These are phyloP conservation scores for Acleris holmiana DNA, from an alignment of 2,888 invertebrate species.

Conservation along the genomic window DNA sequence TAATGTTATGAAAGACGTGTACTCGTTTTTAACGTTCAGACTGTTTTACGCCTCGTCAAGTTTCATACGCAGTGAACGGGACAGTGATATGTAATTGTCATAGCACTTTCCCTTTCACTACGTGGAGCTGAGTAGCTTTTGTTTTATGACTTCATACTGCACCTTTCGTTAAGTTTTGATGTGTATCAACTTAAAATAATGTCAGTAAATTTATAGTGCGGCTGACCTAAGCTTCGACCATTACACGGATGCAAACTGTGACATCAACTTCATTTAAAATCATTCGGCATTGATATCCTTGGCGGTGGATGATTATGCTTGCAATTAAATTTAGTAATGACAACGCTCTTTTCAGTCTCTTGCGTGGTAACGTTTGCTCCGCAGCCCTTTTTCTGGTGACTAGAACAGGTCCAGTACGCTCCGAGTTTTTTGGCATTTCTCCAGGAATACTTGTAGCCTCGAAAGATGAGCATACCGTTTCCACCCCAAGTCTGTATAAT, in stretches of 20 bases:
- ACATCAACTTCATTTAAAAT: background rate
- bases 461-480: constrained; percentile 58
- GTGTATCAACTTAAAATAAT: too few species aligned
- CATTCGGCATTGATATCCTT: constrained; percentile 8
- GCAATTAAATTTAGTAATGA: constrained; percentile 49
- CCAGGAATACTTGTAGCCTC: constrained; percentile 65
- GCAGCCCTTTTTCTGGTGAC: constrained; percentile 69
- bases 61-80: too few species aligned
- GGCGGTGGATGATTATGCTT: constrained; percentile 59
- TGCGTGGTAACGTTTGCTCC: constrained; percentile 61
- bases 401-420: constrained; percentile 70
- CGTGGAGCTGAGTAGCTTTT: too few species aligned
- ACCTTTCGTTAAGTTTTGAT: too few species aligned
- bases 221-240: background rate
- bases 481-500: constrained; percentile 61
- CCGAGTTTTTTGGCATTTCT: constrained; percentile 56
- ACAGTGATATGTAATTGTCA: too few species aligned
- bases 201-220: too few species aligned
- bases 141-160: too few species aligned
- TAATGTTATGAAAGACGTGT: too few species aligned
- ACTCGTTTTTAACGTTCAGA: too few species aligned
- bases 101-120: too few species aligned
- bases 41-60: too few species aligned
- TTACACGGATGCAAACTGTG: background rate
- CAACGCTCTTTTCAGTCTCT: constrained; percentile 49